Percentiles rank a stretch among this genome's conserved stretches.
phyloP scores from a whole-genome alignment of 92 coral and sea anemone genomes.

The Epizoanthus rinbou region DNA sequence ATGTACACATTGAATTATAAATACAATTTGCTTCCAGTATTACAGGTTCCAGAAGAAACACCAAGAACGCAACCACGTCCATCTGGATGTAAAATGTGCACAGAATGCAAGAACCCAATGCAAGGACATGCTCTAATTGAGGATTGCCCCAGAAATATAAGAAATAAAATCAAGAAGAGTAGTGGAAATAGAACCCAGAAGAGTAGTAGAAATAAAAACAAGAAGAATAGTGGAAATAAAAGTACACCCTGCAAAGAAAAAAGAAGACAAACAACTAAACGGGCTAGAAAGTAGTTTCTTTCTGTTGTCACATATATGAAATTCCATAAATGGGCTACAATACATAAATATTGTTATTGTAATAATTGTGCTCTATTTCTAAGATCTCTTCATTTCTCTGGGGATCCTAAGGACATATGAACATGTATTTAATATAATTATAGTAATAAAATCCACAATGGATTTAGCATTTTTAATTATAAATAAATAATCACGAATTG shows the following conservation, averaged over 20 bases:
- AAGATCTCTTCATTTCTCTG: not conserved
- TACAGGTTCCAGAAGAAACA: slow-evolving; percentile 17
- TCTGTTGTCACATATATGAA: not conserved
- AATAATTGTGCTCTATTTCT: not conserved
- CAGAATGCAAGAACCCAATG: slow-evolving; percentile 47
- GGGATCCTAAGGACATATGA: not conserved
- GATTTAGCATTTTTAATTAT: not conserved
- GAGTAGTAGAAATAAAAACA: not conserved
- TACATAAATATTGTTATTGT: not conserved
- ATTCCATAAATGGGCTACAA: not conserved
- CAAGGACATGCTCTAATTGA: slow-evolving; percentile 29
- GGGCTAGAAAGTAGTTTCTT: not conserved
- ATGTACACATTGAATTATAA: not conserved
- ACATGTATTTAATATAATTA: not conserved
- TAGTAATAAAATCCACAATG: not conserved
- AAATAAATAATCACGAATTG: not conserved
- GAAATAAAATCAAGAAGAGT: not conserved
- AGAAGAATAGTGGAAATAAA: not conserved
- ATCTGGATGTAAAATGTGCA: slow-evolving; percentile 2
- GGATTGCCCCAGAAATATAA: slow-evolving; percentile 39
- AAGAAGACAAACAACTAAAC: not conserved
- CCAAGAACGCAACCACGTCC: not conserved
- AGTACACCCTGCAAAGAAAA: not conserved
- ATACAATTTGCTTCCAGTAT: slow-evolving; percentile 6
- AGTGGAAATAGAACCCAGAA: not conserved